Base-by-base conservation (phyloP, 64 coral and sea anemone species). In the Platygyra sinensis region DNA sequence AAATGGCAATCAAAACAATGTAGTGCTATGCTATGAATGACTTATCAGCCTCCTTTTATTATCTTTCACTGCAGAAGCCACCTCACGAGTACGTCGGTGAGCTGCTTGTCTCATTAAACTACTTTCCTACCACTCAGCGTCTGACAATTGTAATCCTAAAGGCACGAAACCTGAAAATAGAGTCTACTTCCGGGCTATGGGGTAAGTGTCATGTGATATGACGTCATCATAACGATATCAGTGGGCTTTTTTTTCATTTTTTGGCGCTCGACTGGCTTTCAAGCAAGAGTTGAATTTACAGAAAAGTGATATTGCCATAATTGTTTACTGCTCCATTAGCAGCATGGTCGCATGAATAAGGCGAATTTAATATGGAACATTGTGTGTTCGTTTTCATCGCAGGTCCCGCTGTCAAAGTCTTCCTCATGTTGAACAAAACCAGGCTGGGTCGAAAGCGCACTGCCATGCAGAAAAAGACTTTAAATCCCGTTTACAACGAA, bases 401-500 rank as follows among this genome's bases (percentile, higher is more conserved):
- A 98, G 96, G 97, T n/a, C 94, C 94, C 2, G 33, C 87, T 10
- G 94, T 99, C 17, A 99, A 93, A 80, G 97, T 99, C 5, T 91
- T 95, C 25, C 93, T 99, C 46, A 84, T 88, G 67, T 88, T 95
- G 30, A 99, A 96, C 91, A 93, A 88, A 80, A 93, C 84, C 8
- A 83, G 97, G 83, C 51, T 99, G 32, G 94, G 97, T 25, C 89
- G 88, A 51, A 99, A 99, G 75, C 94, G 93, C 19, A 99, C 97
- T 15, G 94, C 88, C 18, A 95, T 95, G 87, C 90, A 93, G 20
- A 95, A 95, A 74, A 93, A 90, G 33, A 99, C 97, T 27, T 33
- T 72, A 60, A 91, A 99, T 29, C 97, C 97, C 13, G 94, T 99
- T 16, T 99, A 99, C 91, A 99, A 99, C 88, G 97, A 99, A 54